Conservation (phyloP, 1,140 invertebrate species). For the Papilio dardanus region DNA sequence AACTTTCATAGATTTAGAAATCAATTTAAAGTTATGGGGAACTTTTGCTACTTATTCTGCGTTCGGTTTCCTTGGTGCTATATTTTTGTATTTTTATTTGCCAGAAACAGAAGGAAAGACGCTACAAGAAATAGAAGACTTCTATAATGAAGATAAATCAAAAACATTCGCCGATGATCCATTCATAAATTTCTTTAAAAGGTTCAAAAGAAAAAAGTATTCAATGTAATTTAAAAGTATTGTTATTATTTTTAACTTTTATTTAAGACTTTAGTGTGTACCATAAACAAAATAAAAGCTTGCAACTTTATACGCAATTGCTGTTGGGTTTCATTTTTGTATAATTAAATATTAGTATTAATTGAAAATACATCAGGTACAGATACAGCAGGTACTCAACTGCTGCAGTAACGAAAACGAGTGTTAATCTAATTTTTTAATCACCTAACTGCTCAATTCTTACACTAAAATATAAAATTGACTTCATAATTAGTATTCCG, state of each 20-base stretch:
- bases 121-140: constrained; percentile 88
- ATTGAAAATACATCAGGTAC: too few relatives aligned
- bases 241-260: neutral
- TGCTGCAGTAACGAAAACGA: neutral
- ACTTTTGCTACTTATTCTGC: constrained; percentile 85
- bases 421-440: neutral
- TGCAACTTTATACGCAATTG: neutral
- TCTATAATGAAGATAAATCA: constrained; percentile 80
- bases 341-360: neutral
- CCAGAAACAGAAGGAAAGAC: constrained; percentile 91
- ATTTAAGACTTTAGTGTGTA: too few relatives aligned
- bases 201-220: constrained; percentile 56
- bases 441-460: neutral
- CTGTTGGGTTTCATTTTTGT: neutral
- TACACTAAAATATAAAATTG: constrained; percentile 26
- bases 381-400: neutral
- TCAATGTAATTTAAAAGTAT: constrained; percentile 2
- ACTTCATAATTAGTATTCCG: constrained; percentile 43
- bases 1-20: constrained; percentile 83
- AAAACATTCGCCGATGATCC: constrained; percentile 74
- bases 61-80: constrained; percentile 83
- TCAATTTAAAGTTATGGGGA: constrained; percentile 80
- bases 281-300: neutral
- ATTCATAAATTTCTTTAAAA: constrained; percentile 64
- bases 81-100: constrained; percentile 86